Evolutionary conservation across 2,888 invertebrate genomes (phyloP).

Genomic region (Xylota sylvarum): DNA sequence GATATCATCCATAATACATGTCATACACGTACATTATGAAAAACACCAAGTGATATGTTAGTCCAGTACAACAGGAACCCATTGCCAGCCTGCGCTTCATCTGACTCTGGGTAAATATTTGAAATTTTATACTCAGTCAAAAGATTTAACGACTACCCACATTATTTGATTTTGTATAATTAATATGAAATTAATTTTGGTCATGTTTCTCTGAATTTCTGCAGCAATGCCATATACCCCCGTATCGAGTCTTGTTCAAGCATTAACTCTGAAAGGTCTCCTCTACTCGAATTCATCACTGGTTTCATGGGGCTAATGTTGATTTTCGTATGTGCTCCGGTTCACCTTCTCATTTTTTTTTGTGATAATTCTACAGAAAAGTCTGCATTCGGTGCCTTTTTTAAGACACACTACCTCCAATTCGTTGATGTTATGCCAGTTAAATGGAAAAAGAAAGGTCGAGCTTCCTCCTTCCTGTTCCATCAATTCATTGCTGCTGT

Average conservation of each 20-base stretch:
- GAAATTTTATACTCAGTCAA: conserved; percentile 44
- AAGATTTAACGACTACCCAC: conserved; percentile 28
- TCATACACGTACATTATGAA: too few species aligned
- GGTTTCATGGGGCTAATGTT: conserved; percentile 65
- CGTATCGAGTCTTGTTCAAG: neutral
- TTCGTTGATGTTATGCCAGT: conserved; percentile 57
- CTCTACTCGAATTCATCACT: conserved; percentile 42
- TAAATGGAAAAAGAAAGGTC: conserved; percentile 64
- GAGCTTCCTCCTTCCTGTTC: conserved; percentile 37
- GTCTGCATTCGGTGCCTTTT: conserved; percentile 67
- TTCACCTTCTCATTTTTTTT: conserved; percentile 45
- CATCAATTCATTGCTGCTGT: conserved; percentile 22
- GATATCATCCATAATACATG: neutral
- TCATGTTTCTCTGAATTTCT: conserved; percentile 29
- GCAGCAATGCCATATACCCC: conserved; percentile 25
- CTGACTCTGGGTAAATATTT: conserved; percentile 62
- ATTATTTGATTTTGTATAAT: conserved; percentile 75
- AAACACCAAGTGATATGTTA: neutral
- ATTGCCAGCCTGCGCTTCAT: conserved; percentile 1
- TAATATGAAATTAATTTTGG: conserved; percentile 73
- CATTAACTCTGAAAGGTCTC: conserved; percentile 36
- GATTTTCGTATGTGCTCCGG: conserved; percentile 73
- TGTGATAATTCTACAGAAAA: conserved; percentile 66
- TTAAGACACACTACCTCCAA: conserved; percentile 57
- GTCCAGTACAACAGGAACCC: neutral